phyloP scores from a whole-genome alignment of 2,888 invertebrate genomes.

The Clepsis dumicolana region DNA sequence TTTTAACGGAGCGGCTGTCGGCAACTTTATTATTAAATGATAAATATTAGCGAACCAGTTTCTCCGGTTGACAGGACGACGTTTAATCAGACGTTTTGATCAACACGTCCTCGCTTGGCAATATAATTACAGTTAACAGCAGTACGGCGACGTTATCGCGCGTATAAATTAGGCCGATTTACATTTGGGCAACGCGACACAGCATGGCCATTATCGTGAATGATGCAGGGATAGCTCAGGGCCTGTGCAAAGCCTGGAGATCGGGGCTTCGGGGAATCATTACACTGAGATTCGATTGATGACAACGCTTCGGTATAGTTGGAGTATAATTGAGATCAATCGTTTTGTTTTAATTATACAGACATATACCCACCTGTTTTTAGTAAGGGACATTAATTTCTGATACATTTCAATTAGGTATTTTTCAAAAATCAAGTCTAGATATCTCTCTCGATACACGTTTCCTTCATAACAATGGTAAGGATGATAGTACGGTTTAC shows the following conservation, averaged over 20 bases:
- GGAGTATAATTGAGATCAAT: background rate
- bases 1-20: constrained; percentile 1
- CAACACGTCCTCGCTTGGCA: constrained; percentile 84
- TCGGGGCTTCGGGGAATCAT: constrained; percentile 10
- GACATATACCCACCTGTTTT: background rate
- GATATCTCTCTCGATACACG: too few species aligned
- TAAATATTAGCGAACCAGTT: constrained; percentile 54
- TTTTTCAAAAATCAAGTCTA: background rate
- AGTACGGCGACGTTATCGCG: constrained; percentile 84
- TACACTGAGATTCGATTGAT: constrained; percentile 26
- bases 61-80: constrained; percentile 69
- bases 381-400: background rate
- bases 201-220: constrained; percentile 80
- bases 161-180: constrained; percentile 86
- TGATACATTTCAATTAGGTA: too few species aligned
- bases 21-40: constrained; percentile 32
- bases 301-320: background rate
- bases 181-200: constrained; percentile 80
- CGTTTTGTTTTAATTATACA: background rate
- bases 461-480: too few species aligned
- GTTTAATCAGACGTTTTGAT: constrained; percentile 83
- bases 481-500: background rate
- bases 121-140: constrained; percentile 86
- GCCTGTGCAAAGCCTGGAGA: constrained; percentile 62
- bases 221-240: constrained; percentile 79